Base-by-base conservation (phyloP, 2,888 invertebrate genomes). In the Trimorus sp. region DNA sequence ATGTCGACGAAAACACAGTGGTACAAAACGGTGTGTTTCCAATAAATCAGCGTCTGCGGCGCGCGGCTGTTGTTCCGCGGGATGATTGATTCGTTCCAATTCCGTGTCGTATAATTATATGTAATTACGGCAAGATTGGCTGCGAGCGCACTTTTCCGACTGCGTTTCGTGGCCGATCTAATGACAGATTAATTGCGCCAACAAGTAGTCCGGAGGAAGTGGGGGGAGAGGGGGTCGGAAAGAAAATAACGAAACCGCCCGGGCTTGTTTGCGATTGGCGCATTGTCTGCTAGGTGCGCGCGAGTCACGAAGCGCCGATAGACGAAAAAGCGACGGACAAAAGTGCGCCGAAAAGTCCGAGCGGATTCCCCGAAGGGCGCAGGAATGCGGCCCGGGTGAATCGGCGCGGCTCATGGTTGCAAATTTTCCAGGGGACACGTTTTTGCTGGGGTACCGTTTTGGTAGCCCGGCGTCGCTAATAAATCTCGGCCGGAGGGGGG, bases 401-500 rank as follows among this genome's bases (percentile, higher is more conserved):
- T 76, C 66, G 53, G 7, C 79, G 59, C 69, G 69, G 51, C 37
- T 76, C 54, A 81, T 81, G 68, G 73, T 79, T 68, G 73, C 59
- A 53, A 68, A 65, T 70, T 82, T 78, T 78, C 66, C 69, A 48
- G 9, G 65, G 56, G 82, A 79, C 79, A 79, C 76, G 79, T 79
- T 76, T 79, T 77, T 77, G 76, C 83, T 69, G 42, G 58, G 71
- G 36, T 63, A 70, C 59, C 59, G 42, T 48, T 81, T 56, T 81
- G 66, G 77, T 74, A 60, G 51, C 14, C 26, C 60, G 14, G 42
- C 58, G 51, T 51, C 49, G 60, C 66, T 80, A 78, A 81, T 79
- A 81, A 79, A 81, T 85, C 73, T 84, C 74, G 63, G 59, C 71
- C 70, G 81, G 66, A 79, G 76, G 73, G 74, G 62, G 65, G 77